Conservation (phyloP, 2,888 invertebrate genomes). For the Dynastes hyllus region DNA sequence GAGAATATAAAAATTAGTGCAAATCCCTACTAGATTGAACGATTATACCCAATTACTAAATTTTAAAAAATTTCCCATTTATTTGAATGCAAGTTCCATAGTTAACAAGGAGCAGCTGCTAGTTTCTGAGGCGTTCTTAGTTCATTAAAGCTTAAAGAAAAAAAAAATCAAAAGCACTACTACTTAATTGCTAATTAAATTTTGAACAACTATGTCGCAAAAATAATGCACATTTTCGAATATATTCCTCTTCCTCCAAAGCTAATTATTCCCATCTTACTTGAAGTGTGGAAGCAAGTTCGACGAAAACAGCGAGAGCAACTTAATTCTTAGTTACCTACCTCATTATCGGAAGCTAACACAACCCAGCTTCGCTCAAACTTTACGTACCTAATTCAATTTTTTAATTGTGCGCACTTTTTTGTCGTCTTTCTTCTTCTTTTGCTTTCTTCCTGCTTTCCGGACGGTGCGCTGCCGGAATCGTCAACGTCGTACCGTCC, state of each 20-base stretch:
- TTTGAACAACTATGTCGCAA: not conserved
- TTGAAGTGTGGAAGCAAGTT: not conserved
- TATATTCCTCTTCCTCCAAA: not conserved
- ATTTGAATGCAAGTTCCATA: too few species aligned
- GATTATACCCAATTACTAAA: too few species aligned
- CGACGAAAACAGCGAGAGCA: slow-evolving; percentile 5
- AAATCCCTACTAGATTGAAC: too few species aligned
- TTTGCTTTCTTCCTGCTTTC: slow-evolving; percentile 7
- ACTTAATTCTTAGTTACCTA: slow-evolving; percentile 34
- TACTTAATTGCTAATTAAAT: not conserved
- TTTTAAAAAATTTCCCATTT: too few species aligned
- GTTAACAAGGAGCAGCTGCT: too few species aligned
- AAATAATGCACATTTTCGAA: not conserved
- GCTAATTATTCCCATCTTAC: slow-evolving; percentile 7
- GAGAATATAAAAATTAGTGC: too few species aligned
- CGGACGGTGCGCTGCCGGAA: not conserved
- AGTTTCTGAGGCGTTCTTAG: too few species aligned
- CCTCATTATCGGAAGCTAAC: slow-evolving; percentile 33
- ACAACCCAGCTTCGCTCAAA: slow-evolving; percentile 15
- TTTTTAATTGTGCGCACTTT: slow-evolving; percentile 32
- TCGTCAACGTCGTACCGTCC: not conserved
- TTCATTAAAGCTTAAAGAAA: too few species aligned
- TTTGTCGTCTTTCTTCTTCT: not conserved
- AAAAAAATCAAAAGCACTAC: too few species aligned
- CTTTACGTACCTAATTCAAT: slow-evolving; percentile 39